Conservation (phyloP, 2,113 vertebrate species). For the Tachuris rubrigastra region DNA sequence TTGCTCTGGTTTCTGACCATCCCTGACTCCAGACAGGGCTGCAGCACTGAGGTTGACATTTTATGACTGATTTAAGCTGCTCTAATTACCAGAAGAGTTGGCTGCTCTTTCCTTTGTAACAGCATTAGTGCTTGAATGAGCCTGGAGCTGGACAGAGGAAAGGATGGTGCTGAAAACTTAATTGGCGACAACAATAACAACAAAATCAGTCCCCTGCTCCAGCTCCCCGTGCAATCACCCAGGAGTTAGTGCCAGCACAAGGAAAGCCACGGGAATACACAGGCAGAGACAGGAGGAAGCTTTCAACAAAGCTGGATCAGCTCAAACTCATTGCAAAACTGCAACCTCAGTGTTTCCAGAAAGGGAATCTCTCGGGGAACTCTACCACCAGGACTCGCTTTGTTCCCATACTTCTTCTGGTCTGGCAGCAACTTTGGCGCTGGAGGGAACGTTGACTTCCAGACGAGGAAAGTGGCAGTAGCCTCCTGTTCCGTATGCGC, state of each 20-base stretch:
- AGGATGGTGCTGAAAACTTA: constrained; percentile 54
- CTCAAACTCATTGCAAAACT: not conserved
- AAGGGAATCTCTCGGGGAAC: not conserved
- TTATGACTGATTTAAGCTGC: constrained; percentile 9
- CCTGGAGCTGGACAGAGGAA: constrained; percentile 2
- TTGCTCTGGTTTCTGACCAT: not conserved
- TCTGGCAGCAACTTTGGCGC: not conserved
- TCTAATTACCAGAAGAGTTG: constrained; percentile 16
- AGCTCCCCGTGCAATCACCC: not conserved
- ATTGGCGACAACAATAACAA: constrained; percentile 11
- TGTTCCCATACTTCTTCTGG: not conserved
- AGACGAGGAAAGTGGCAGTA: not conserved
- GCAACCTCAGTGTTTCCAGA: not conserved
- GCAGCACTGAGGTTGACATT: not conserved
- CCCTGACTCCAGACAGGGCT: not conserved
- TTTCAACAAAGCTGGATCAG: constrained; percentile 1
- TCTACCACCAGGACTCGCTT: not conserved
- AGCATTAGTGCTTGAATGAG: not conserved
- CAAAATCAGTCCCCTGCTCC: not conserved
- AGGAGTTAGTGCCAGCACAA: not conserved
- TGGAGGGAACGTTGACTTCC: constrained; percentile 8
- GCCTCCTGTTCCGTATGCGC: constrained; percentile 40
- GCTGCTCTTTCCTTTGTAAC: constrained; percentile 26
- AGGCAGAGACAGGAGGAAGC: not conserved
- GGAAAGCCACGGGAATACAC: not conserved